A percentile compares a stretch with the other conserved stretches of the same genome.
phyloP scores from a whole-genome alignment of 2,113 vertebrate genomes.

The Heterotilapia buettikoferi region DNA sequence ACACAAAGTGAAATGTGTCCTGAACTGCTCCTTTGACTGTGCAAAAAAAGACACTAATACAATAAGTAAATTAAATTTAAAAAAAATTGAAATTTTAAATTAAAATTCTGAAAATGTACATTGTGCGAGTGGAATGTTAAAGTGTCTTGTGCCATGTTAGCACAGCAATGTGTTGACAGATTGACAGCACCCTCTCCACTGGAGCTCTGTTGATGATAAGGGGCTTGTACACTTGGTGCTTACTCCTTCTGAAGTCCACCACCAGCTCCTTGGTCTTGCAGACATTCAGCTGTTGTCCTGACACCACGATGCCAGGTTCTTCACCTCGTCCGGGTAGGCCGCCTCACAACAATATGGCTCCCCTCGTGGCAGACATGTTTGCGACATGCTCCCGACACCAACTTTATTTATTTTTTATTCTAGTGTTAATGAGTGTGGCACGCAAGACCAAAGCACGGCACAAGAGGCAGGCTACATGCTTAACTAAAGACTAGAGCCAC shows the following conservation, averaged over 20 bases:
- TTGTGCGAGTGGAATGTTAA: neutral
- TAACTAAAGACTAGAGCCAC: neutral
- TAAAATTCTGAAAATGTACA: neutral
- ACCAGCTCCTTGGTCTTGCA: neutral
- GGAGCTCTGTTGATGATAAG: neutral
- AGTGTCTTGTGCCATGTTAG: neutral
- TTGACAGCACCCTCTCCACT: neutral
- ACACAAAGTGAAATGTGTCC: neutral
- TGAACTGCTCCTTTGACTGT: neutral
- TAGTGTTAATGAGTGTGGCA: neutral
- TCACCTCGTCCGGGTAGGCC: neutral
- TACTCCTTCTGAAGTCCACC: neutral
- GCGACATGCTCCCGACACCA: neutral
- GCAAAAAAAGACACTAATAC: neutral
- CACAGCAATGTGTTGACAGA: neutral
- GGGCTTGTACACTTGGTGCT: neutral
- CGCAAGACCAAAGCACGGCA: neutral
- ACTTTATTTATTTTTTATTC: neutral
- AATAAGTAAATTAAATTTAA: rapidly evolving
- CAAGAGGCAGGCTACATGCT: neutral
- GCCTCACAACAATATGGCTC: neutral
- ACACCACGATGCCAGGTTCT: neutral
- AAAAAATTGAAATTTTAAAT: neutral
- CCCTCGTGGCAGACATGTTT: neutral
- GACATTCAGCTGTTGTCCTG: neutral